These are phyloP conservation scores for Caenorhabditis latens DNA, from an alignment of 1,140 invertebrate species.

Conservation along the genomic window DNA sequence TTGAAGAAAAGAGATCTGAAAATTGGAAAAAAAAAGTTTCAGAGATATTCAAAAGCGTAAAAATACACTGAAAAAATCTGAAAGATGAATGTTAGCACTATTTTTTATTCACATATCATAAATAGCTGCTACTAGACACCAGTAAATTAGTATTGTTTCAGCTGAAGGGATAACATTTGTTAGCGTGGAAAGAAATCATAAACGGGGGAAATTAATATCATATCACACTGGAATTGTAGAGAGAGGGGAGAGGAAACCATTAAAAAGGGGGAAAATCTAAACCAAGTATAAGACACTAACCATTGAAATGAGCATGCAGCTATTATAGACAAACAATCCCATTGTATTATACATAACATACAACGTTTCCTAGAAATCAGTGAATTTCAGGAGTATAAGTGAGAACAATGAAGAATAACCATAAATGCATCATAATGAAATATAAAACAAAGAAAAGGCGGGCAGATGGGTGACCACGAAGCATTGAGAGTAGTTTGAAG, in stretches of 20 bases:
- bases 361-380: background rate
- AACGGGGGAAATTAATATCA: background rate
- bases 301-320: background rate
- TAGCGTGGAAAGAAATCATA: background rate
- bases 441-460: constrained; percentile 62
- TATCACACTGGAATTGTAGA: background rate
- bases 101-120: too few relatives aligned
- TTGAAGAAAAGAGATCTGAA: too few relatives aligned
- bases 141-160: too few relatives aligned
- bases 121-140: too few relatives aligned
- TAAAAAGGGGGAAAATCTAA: background rate
- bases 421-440: constrained; percentile 78
- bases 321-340: background rate
- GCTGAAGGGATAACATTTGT: too few relatives aligned
- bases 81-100: too few relatives aligned
- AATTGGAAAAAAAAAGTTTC: too few relatives aligned
- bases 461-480: constrained; percentile 55
- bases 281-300: constrained; percentile 33
- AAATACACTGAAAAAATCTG: too few relatives aligned
- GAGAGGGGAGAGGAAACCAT: background rate
- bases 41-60: too few relatives aligned
- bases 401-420: constrained; percentile 79
- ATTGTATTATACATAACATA: background rate
- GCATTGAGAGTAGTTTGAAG: constrained; percentile 58
- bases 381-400: constrained; percentile 80